Conservation (phyloP, 1,140 invertebrate species). For the Babylonia areolata region DNA sequence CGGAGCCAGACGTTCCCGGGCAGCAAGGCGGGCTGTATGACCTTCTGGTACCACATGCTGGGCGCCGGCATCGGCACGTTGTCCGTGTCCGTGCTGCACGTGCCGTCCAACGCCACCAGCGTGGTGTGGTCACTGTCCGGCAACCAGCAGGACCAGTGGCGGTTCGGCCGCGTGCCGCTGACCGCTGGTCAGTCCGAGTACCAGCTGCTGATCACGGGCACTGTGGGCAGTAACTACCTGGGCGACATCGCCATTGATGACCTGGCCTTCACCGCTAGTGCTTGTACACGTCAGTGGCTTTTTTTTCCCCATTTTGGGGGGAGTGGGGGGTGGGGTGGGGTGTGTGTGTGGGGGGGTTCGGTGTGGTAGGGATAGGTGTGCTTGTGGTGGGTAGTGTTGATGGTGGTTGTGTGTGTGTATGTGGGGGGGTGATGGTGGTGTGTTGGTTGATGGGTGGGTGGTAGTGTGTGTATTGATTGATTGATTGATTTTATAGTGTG, state of each 20-base stretch:
- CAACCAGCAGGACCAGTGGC: constrained; percentile 64
- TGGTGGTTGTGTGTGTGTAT: too few relatives aligned
- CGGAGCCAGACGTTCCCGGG: constrained; percentile 62
- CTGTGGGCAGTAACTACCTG: constrained; percentile 59
- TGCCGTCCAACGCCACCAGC: constrained; percentile 23
- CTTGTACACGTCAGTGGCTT: constrained; percentile 49
- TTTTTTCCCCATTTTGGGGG: too few relatives aligned
- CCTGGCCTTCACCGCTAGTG: constrained; percentile 55
- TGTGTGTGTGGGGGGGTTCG: too few relatives aligned
- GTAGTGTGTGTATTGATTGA: too few relatives aligned
- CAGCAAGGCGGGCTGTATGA: constrained; percentile 58
- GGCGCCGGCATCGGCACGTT: constrained; percentile 72
- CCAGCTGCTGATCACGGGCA: constrained; percentile 62
- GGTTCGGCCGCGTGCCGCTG: constrained; percentile 52
- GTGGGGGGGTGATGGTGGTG: too few relatives aligned
- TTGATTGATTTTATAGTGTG: too few relatives aligned
- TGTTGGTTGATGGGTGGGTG: too few relatives aligned
- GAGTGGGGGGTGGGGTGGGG: too few relatives aligned
- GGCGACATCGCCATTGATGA: constrained; percentile 73
- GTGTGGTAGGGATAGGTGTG: too few relatives aligned
- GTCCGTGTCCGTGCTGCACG: constrained; percentile 55
- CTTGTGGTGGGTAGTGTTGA: too few relatives aligned
- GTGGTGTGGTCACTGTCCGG: constrained; percentile 59
- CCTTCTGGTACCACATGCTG: constrained; percentile 87
- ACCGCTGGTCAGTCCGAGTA: constrained; percentile 16